phyloP scores from a whole-genome alignment of 1,140 invertebrate genomes.

The Caenorhabditis elegans region WBcel235 BX284604.4:8236001-8236500 shows the following conservation, averaged over 20 bases:
- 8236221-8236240: too few relatives aligned
- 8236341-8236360: too few relatives aligned
- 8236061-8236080: background rate
- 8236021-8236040: conserved; percentile 8
- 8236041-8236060: background rate
- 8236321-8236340: too few relatives aligned
- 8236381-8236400: too few relatives aligned
- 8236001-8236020: background rate
- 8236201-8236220: background rate
- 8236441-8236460: too few relatives aligned
- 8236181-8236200: conserved; percentile 14
- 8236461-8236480: too few relatives aligned
- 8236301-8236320: background rate
- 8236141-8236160: background rate
- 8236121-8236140: background rate
- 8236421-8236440: too few relatives aligned
- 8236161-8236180: background rate
- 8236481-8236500: too few relatives aligned
- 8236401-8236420: too few relatives aligned
- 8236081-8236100: conserved; percentile 14
- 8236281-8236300: background rate
- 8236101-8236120: conserved; percentile 19
- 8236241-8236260: too few relatives aligned
- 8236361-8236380: too few relatives aligned
- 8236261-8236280: background rate